These are phyloP conservation scores for Chaetophractus vellerosus DNA, from an alignment of 2,797 vertebrate genomes.

Conservation along the genomic window DNA sequence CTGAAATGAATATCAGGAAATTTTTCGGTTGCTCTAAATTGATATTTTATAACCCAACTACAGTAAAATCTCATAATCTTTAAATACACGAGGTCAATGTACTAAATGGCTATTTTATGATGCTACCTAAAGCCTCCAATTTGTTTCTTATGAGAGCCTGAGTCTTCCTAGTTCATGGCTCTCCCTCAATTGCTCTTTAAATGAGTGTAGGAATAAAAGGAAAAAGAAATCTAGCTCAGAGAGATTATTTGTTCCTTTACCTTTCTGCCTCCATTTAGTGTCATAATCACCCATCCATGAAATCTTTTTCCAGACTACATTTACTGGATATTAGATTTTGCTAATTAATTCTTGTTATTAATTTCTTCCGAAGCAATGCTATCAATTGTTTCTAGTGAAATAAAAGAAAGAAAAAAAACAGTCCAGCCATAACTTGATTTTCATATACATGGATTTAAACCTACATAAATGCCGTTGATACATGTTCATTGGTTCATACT, in stretches of 20 bases:
- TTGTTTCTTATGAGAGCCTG: constrained; percentile 84
- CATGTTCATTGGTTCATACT: constrained; percentile 91
- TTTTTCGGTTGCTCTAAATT: constrained; percentile 84
- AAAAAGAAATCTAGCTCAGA: background rate
- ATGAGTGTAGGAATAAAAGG: constrained; percentile 56
- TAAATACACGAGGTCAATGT: constrained; percentile 83
- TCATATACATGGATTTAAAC: constrained; percentile 95
- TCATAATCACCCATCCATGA: constrained; percentile 89
- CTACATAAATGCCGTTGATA: constrained; percentile 94
- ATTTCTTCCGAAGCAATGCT: constrained; percentile 95
- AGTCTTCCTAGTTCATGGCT: constrained; percentile 74
- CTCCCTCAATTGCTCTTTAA: constrained; percentile 81
- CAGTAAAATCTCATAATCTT: constrained; percentile 85
- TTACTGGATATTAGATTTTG: constrained; percentile 94
- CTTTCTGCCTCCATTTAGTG: constrained; percentile 86
- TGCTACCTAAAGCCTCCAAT: constrained; percentile 80
- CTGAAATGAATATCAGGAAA: constrained; percentile 86
- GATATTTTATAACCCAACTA: constrained; percentile 86
- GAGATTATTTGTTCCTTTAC: constrained; percentile 76
- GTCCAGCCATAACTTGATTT: constrained; percentile 89
- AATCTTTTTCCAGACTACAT: constrained; percentile 88
- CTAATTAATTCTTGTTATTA: constrained; percentile 96
- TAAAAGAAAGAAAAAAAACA: constrained; percentile 83
- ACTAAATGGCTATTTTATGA: constrained; percentile 81
- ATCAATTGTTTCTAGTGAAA: constrained; percentile 96